phyloP scores from a whole-genome alignment of 2,888 invertebrate genomes.

The Maniola hyperantus region DNA sequence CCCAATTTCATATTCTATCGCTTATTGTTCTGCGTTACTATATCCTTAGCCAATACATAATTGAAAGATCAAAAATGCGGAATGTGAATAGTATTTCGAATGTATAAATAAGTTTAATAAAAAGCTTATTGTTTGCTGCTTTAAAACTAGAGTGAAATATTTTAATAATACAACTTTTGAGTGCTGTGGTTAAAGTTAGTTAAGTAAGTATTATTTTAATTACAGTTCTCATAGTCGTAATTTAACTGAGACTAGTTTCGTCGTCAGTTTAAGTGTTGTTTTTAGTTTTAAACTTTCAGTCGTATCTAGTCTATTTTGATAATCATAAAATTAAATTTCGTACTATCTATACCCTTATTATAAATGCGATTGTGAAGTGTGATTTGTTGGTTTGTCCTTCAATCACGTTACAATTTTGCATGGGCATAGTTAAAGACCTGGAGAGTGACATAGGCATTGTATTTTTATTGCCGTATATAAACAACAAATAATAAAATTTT shows the following conservation, averaged over 20 bases:
- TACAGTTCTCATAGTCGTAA: not conserved
- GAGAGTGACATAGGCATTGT: too few species aligned
- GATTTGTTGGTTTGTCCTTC: too few species aligned
- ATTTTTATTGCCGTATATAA: too few species aligned
- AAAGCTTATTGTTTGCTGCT: not conserved
- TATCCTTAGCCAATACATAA: too few species aligned
- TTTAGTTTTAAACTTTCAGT: not conserved
- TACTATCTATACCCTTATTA: too few species aligned
- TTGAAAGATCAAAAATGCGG: too few species aligned
- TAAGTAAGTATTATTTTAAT: conserved; percentile 12
- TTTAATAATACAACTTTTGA: not conserved
- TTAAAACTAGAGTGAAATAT: not conserved
- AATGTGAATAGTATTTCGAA: not conserved
- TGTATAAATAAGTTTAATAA: not conserved
- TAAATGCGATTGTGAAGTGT: too few species aligned
- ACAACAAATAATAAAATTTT: too few species aligned
- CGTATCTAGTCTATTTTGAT: not conserved
- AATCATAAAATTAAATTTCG: too few species aligned
- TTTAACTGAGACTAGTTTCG: not conserved
- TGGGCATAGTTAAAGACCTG: too few species aligned
- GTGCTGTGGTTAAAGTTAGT: not conserved
- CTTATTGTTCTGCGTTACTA: not conserved
- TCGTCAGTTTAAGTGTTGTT: not conserved
- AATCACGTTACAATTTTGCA: too few species aligned
- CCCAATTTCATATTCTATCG: not conserved